Base-by-base conservation (phyloP, 2,113 vertebrate genomes). In the Pteropus alecto region DNA sequence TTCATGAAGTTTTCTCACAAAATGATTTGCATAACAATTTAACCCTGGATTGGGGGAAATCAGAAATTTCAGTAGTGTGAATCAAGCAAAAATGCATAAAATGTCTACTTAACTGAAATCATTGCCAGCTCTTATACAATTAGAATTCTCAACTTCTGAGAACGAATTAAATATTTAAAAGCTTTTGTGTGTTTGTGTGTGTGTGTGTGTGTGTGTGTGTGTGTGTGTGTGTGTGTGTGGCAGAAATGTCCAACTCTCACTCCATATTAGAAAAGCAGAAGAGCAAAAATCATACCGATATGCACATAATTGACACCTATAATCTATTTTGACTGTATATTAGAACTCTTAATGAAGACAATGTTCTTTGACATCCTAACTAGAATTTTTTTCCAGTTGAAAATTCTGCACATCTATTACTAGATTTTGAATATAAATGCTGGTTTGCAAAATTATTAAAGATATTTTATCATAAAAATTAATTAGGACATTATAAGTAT, bases 1-100 rank as follows among this genome's bases (percentile, higher is more conserved):
- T 90, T 63, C 82, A 6, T 79, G 54, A 93, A 7, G 14, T 41
- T 93, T 87, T n/a, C 43, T 93, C 18, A 70, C 14, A 68, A 74
- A 58, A 92, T 35, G 78, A 95, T 71, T 79, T 90, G 65, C 63
- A 71, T 93, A 76, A 87, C 70, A 28, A 58, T n/a, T 85, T 92
- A 73, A 81, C 41, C 54, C 7, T 65, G 19, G 11, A 74, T 84
- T 87, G 63, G 94, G 8, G 28, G 21, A 93, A 94, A 58, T 94
- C 30, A 87, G 61, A 43, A 94, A 83, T 94, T 79, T 24, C 26
- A 51, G 7, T 22, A 96, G 5, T 38, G 33, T 71, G 60, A 97
- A 79, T 85, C 30, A 71, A 87, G 30, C 3, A 2, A 68, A 21
- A 87, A 78, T n/a, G 60, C n/a, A 68, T 48, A 91, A 78, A 87